Conservation (phyloP, 2,888 invertebrate genomes). For the Hirtodrosophila histrioides region DNA sequence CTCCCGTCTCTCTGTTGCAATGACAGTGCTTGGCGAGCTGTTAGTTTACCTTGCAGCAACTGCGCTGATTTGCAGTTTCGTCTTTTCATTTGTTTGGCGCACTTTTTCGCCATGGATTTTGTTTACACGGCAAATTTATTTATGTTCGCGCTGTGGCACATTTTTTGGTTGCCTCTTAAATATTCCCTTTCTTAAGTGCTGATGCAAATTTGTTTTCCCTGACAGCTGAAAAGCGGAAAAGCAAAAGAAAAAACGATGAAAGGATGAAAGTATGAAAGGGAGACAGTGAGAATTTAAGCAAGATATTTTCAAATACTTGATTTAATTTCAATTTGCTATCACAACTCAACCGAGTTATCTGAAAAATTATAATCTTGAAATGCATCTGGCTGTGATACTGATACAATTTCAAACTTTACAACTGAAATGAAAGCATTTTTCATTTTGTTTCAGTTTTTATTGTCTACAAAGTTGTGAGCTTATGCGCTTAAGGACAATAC, state of each 20-base stretch:
- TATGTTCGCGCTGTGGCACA: constrained; percentile 71
- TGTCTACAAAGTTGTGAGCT: constrained; percentile 10
- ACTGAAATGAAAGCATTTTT: constrained; percentile 3
- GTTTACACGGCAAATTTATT: constrained; percentile 78
- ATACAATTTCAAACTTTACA: constrained; percentile 5
- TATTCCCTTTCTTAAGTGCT: constrained; percentile 73
- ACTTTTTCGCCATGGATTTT: constrained; percentile 57
- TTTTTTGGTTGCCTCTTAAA: constrained; percentile 60
- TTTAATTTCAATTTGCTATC: constrained; percentile 18
- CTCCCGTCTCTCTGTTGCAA: constrained; percentile 3
- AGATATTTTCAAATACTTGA: constrained; percentile 4
- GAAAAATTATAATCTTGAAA: constrained; percentile 1
- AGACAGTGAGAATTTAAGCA: constrained; percentile 20
- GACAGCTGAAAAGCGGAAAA: constrained; percentile 34
- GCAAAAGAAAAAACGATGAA: not conserved
- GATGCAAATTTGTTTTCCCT: constrained; percentile 71
- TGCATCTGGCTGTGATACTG: not conserved
- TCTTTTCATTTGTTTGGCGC: constrained; percentile 55
- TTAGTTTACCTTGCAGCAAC: constrained; percentile 69
- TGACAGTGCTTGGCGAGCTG: constrained; percentile 36
- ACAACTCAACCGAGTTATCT: not conserved
- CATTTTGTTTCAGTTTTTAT: constrained; percentile 4
- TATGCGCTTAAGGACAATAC: constrained; percentile 17
- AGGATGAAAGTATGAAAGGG: not conserved
- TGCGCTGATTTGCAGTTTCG: constrained; percentile 72